Evolutionary conservation across 1,140 invertebrate genomes (phyloP).

Genomic region (Amyelois transitella): DNA sequence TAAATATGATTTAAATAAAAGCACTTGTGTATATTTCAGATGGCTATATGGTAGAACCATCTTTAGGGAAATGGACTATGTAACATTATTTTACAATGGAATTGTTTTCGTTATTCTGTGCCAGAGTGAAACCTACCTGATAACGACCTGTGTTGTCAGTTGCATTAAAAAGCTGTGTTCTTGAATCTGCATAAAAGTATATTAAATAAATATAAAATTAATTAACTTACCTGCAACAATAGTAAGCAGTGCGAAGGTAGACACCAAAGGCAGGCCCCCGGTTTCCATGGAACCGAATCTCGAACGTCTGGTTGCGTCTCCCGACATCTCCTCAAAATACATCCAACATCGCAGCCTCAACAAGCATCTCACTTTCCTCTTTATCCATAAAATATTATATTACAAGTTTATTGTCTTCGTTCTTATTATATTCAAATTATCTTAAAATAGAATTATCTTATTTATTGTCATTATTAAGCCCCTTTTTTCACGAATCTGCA

Average conservation of each 20-base stretch:
- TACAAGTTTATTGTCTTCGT: constrained; percentile 11
- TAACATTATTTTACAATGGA: no score
- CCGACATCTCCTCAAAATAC: constrained; percentile 45
- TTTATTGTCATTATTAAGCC: constrained; percentile 20
- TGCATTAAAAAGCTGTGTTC: no score
- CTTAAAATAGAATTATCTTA: background rate
- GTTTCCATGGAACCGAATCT: constrained; percentile 56
- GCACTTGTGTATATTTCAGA: no score
- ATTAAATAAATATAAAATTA: no score
- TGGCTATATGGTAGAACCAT: no score
- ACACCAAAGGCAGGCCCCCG: constrained; percentile 57
- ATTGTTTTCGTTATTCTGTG: no score
- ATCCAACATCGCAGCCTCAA: constrained; percentile 36
- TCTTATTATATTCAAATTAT: background rate
- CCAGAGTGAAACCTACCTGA: no score
- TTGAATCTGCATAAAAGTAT: no score
- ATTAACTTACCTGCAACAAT: constrained; percentile 57
- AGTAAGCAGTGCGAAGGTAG: constrained; percentile 61
- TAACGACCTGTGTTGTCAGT: no score
- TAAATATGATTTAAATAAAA: no score
- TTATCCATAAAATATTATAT: constrained; percentile 11
- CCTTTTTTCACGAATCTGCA: constrained; percentile 18
- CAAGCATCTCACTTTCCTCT: constrained; percentile 21
- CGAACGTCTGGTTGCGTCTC: constrained; percentile 36
- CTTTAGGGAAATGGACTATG: no score